phyloP scores from a whole-genome alignment of 1,140 invertebrate species.

The Drosophila leontia region DNA sequence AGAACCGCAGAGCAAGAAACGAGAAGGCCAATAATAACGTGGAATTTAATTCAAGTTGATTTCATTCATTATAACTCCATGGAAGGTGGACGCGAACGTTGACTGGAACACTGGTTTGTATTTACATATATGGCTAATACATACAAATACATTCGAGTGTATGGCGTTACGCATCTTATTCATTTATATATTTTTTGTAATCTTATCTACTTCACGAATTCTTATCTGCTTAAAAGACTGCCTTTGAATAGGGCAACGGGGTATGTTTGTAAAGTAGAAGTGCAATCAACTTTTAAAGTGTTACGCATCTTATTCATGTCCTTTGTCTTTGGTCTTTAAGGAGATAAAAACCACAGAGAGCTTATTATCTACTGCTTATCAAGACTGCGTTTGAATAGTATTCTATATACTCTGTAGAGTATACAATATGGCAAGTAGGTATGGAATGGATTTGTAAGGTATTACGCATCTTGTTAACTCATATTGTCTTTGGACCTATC shows the following conservation, averaged over 20 bases:
- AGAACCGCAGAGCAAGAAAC: slow-evolving; percentile 23
- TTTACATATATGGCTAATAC: background rate
- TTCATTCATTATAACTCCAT: slow-evolving; percentile 39
- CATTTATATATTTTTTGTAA: background rate
- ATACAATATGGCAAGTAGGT: too few species aligned
- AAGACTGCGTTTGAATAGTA: background rate
- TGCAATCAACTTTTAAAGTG: too few species aligned
- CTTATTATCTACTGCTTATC: background rate
- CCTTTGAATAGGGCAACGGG: background rate
- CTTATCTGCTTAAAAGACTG: slow-evolving; percentile 2
- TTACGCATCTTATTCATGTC: too few species aligned
- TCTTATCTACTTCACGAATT: slow-evolving; percentile 4
- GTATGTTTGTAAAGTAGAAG: background rate
- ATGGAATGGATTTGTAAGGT: background rate
- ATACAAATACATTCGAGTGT: background rate
- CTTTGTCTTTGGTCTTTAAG: too few species aligned
- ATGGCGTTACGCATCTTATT: too few species aligned
- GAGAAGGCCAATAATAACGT: slow-evolving; percentile 13
- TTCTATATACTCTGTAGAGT: too few species aligned
- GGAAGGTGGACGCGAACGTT: background rate
- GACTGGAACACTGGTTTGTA: slow-evolving; percentile 23
- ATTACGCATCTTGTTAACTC: background rate
- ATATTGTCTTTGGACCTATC: background rate
- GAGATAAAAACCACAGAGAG: too few species aligned
- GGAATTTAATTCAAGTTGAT: slow-evolving; percentile 29